Conservation (phyloP, 2,888 invertebrate genomes). For the Nemotelus pantherinus region DNA sequence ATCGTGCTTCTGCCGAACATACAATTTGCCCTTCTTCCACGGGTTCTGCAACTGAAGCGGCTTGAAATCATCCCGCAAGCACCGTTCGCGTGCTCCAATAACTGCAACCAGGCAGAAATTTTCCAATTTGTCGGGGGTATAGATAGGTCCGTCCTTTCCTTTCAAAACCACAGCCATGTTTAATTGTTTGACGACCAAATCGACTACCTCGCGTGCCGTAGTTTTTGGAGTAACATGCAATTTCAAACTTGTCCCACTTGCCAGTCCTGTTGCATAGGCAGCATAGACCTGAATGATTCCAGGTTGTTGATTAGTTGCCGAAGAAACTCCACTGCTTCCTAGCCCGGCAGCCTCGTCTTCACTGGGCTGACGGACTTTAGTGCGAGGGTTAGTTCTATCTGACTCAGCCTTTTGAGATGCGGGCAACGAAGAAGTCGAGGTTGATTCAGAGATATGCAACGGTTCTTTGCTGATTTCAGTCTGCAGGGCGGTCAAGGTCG, state of each 20-base stretch:
- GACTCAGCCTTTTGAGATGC: constrained; percentile 39
- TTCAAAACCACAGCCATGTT: constrained; percentile 92
- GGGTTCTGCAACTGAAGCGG: constrained; percentile 94
- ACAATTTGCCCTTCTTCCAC: constrained; percentile 93
- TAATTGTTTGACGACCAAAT: constrained; percentile 93
- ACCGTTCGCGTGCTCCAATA: constrained; percentile 93
- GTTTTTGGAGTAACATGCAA: constrained; percentile 93
- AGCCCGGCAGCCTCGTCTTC: constrained; percentile 51
- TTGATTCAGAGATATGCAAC: constrained; percentile 55
- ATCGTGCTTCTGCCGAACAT: constrained; percentile 91
- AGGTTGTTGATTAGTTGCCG: constrained; percentile 51
- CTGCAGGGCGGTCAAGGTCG: constrained; percentile 66
- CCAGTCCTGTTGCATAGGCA: constrained; percentile 94
- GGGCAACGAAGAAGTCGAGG: constrained; percentile 44
- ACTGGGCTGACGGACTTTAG: constrained; percentile 49
- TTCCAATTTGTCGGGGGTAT: constrained; percentile 81
- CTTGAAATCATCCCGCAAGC: constrained; percentile 92
- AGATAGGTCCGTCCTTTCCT: constrained; percentile 86
- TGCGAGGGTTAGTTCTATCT: constrained; percentile 28
- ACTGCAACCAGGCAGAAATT: constrained; percentile 96
- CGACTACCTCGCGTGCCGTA: constrained; percentile 93
- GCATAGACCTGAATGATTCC: constrained; percentile 84
- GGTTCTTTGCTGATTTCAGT: constrained; percentile 66
- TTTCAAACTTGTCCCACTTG: constrained; percentile 91
- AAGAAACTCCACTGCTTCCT: constrained; percentile 48